Conservation (phyloP, 1,140 invertebrate species). For the Cyclina sinensis region DNA sequence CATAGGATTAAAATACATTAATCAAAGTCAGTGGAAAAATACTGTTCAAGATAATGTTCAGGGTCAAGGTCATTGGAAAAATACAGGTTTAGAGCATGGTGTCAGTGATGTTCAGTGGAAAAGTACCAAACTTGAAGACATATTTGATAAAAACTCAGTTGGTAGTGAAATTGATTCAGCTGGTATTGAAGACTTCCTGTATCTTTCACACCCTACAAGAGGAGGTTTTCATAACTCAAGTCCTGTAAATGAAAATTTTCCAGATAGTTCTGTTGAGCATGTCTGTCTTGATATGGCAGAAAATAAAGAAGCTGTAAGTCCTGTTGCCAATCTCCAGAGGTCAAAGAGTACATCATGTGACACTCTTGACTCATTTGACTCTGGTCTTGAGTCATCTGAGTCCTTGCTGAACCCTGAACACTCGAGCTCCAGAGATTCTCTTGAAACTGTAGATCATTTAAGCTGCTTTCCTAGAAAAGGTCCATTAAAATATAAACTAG, state of each 20-base stretch:
- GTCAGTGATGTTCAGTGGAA: neutral
- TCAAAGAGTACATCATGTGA: constrained; percentile 43
- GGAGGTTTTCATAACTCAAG: neutral
- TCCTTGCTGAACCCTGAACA: constrained; percentile 33
- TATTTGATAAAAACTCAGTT: neutral
- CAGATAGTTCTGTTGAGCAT: neutral
- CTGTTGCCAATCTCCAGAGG: neutral
- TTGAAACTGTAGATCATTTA: neutral
- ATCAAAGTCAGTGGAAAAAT: constrained; percentile 13
- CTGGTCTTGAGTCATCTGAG: neutral
- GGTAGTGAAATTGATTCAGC: neutral
- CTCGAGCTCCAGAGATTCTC: constrained; percentile 30
- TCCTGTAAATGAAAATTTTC: neutral
- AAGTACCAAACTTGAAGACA: neutral
- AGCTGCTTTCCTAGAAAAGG: constrained; percentile 15
- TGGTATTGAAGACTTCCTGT: neutral
- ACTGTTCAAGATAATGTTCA: neutral
- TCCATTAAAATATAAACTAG: constrained; percentile 28
- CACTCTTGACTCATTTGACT: constrained; percentile 23
- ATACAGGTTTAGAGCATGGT: neutral
- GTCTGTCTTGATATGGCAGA: neutral
- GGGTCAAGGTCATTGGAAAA: neutral
- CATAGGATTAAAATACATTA: constrained; percentile 1
- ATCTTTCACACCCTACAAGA: neutral
- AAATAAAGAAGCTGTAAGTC: constrained; percentile 13